Base-by-base conservation (phyloP, 2,113 vertebrate species). In the Hippocampus zosterae region DNA sequence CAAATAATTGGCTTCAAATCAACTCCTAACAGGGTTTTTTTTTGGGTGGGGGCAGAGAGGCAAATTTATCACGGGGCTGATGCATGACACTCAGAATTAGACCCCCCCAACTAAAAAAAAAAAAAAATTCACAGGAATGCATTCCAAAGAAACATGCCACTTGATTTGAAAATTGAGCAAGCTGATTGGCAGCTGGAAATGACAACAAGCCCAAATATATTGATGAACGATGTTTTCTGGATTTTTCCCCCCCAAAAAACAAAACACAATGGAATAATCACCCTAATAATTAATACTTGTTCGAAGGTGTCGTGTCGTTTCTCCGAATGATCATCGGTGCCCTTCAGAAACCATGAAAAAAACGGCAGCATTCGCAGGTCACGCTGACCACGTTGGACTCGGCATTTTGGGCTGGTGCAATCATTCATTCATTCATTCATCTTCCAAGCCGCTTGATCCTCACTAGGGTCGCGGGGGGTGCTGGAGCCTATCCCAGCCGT, bases 121-220 rank as follows among this genome's bases (percentile, higher is more conserved):
- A 33, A 33, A n/a, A 57, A 16, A 57, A 15, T 5, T 42, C 3
- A 41, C 42, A 18, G 3, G 18, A 59, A 73, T 57, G 23, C 18
- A 82, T 75, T 64, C 16, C 62, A 73, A 65, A 72, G 74, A 81
- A 74, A 81, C 85, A 84, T 83, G 85, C 65, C 80, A 87, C 80
- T 84, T 84, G 52, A 55, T 55, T 55, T 83, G 83, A 84, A 87
- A 84, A 77, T 88, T 68, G 76, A 84, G 78, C 85, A 85, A 89
- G 86, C 84, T 87, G 83, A 77, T 81, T 70, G 81, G 85, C 77
- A 68, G 78, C 81, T 76, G 76, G 71, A 83, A 85, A 88, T 78
- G 81, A 84, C 74, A 79, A 77, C 81, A 87, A 73, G 79, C 2
- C 5, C 33, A 37, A 37, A 37, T 6, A 5, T 0, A 37, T 5